Conservation (phyloP, 2,797 vertebrate genomes). For the Selene dorsalis region DNA sequence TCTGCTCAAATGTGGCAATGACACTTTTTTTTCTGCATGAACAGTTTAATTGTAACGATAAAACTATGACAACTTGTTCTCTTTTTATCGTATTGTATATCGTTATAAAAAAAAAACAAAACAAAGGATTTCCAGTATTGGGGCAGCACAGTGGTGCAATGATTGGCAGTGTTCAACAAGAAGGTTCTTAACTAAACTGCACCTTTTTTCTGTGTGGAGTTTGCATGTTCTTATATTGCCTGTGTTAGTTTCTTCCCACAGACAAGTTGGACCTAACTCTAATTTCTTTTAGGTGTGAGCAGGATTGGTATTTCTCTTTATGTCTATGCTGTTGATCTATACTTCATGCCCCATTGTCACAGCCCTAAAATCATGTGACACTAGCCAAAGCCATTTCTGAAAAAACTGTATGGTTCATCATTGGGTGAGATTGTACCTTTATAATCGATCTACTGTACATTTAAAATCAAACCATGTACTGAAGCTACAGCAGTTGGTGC, state of each 20-base stretch:
- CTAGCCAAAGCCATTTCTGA: conserved; percentile 9
- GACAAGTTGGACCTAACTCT: no score
- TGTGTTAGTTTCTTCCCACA: no score
- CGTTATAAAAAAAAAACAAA: no score
- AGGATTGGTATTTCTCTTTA: no score
- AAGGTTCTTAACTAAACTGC: no score
- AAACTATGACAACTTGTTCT: conserved; percentile 22
- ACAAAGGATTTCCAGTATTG: background rate
- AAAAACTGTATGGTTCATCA: conserved; percentile 27
- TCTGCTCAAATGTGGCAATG: conserved; percentile 13
- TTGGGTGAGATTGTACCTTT: conserved; percentile 17
- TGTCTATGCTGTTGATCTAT: no score
- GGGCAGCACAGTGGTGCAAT: no score
- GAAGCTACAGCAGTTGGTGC: conserved; percentile 49
- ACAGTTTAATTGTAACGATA: background rate
- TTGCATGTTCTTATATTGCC: no score
- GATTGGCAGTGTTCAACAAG: no score
- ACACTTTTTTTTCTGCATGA: background rate
- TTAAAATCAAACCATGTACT: conserved; percentile 63
- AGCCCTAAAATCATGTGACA: conserved; percentile 9
- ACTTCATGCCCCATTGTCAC: no score
- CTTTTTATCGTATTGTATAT: no score
- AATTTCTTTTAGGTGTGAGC: no score
- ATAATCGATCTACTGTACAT: conserved; percentile 45
- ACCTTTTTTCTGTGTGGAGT: background rate